These are phyloP conservation scores for Potamarius usumacintae DNA, from an alignment of 2,113 vertebrate species.

Conservation along the genomic window DNA sequence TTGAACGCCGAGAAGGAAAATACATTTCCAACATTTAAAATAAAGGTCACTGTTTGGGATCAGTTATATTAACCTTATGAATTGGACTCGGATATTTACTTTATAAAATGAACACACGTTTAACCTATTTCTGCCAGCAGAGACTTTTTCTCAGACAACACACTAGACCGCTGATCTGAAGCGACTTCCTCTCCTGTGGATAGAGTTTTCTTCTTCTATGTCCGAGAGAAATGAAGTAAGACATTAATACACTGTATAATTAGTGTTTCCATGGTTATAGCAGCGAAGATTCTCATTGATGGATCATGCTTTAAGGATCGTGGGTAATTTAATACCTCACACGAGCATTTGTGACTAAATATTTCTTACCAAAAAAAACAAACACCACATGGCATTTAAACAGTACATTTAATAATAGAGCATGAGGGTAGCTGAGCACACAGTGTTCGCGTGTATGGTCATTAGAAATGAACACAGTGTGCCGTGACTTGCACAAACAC, in stretches of 20 bases:
- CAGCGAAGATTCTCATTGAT: background rate
- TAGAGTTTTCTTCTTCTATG: background rate
- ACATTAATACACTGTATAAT: background rate
- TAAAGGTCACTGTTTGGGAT: background rate
- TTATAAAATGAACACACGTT: background rate
- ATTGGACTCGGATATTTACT: background rate
- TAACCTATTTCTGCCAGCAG: background rate
- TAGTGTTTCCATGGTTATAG: background rate
- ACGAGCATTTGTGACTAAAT: background rate
- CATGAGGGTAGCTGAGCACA: no score
- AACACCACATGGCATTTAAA: no score
- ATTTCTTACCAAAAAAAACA: no score
- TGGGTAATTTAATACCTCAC: background rate
- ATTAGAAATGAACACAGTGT: no score
- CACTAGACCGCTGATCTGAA: no score
- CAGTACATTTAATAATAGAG: no score
- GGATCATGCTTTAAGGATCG: background rate
- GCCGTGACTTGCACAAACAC: no score
- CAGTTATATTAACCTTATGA: background rate
- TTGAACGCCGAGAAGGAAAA: no score
- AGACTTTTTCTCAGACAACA: background rate
- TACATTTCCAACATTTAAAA: no score
- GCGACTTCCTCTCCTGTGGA: background rate
- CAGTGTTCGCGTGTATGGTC: no score
- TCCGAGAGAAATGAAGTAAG: background rate